Conservation (phyloP, 2,113 vertebrate genomes). For the Ellobius talpinus region DNA sequence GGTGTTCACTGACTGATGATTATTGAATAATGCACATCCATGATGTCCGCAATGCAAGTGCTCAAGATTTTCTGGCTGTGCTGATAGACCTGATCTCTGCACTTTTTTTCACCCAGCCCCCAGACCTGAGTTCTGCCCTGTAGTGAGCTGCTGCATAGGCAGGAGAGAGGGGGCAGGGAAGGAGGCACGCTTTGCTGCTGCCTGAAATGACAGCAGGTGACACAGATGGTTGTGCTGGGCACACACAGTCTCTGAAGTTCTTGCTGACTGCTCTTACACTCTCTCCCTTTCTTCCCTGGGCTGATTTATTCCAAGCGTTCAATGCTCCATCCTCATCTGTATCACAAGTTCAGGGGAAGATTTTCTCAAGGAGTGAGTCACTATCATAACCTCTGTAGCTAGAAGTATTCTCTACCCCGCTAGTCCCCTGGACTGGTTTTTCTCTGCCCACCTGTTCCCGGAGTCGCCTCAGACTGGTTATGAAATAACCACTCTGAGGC, state of each 20-base stretch:
- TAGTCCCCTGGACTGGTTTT: too few species aligned
- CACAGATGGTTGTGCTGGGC: accelerated
- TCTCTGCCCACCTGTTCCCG: too few species aligned
- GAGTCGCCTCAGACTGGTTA: too few species aligned
- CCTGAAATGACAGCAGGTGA: background rate
- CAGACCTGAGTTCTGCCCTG: background rate
- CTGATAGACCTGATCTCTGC: background rate
- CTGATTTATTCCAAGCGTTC: background rate
- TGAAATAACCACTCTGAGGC: too few species aligned
- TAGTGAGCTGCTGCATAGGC: background rate
- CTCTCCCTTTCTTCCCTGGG: background rate
- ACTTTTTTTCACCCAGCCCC: background rate
- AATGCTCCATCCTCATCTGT: background rate
- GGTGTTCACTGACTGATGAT: background rate
- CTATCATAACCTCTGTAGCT: background rate
- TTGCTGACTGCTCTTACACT: too few species aligned
- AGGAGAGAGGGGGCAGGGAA: background rate
- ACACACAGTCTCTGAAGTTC: background rate
- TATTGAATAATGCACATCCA: background rate
- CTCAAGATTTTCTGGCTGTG: background rate
- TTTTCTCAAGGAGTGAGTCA: background rate
- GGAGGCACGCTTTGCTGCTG: background rate
- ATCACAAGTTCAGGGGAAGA: background rate
- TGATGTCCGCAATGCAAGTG: background rate
- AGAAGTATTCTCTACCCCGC: too few species aligned